Base-by-base conservation (phyloP, 2,888 invertebrate genomes). In the Heliconius ethilla region DNA sequence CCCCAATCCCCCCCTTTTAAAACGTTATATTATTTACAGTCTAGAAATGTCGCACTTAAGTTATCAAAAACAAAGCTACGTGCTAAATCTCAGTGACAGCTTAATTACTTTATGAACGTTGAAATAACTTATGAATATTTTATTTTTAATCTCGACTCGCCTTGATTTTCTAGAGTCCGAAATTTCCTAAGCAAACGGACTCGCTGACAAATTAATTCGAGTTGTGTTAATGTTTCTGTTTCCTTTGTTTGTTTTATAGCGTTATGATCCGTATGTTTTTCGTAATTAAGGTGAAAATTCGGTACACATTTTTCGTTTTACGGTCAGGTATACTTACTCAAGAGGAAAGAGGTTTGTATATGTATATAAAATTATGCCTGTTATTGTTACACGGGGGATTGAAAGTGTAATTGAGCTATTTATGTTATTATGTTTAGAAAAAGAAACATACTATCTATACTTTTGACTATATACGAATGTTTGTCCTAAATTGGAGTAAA, bases 141-240 rank as follows among this genome's bases (percentile, higher is more conserved):
- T 78, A 82, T 82, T 80, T 81, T 82, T 81, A 81, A 80, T 80
- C 79, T 77, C 75, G 62, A 75, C 27, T 27, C 72, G 76, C 77
- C 79, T 77, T 75, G 73, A 77, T 80, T 76, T 70, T 73, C 45
- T 63, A 37, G 76, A 74, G 75, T 75, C 80, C 78, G 70, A 78
- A 75, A 82, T 78, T 80, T 78, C 82, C 79, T 79, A 82, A 78
- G 78, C 81, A 83, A 82, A 82, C 81, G 81, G 79, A 79, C 74
- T 78, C 77, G 13, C 77, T 81, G 74, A 82, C 80, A 81, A 81
- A 83, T 82, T 82, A 80, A 82, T 82, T 82, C 81, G 73, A 81
- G 79, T 81, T 75, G 75, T 79, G 80, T 79, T 79, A 81, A 80
- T 80, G 72, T 75, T 76, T 66, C 75, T 73, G 67, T 72, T 76